Conservation (phyloP, 1,140 invertebrate genomes). For the Anastrepha ludens region DNA sequence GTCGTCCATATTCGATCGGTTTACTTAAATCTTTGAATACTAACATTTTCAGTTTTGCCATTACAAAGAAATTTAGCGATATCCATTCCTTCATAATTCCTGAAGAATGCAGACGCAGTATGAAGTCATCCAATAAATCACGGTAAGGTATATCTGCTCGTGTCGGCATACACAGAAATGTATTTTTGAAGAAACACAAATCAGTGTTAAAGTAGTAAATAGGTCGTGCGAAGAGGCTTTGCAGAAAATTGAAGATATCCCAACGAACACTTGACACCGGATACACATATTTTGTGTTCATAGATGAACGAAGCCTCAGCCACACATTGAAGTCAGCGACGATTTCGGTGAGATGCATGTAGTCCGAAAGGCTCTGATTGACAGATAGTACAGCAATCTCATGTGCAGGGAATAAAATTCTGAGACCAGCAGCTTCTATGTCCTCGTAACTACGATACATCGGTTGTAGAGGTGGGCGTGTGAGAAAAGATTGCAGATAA, state of each 20-base stretch:
- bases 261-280: background rate
- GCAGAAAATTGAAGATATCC: constrained; percentile 6
- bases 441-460: constrained; percentile 14
- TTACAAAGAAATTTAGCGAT: background rate
- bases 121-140: constrained; percentile 6
- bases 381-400: background rate
- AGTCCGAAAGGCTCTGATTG: background rate
- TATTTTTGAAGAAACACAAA: constrained; percentile 1
- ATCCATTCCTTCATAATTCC: constrained; percentile 33
- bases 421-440: constrained; percentile 47
- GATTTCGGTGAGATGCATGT: background rate
- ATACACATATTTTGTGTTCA: constrained; percentile 23
- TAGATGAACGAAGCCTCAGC: background rate
- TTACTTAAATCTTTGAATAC: background rate
- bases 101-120: background rate
- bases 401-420: constrained; percentile 7
- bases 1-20: background rate
- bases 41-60: background rate
- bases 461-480: constrained; percentile 2
- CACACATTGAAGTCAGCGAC: background rate
- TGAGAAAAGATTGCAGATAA: constrained; percentile 55
- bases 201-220: background rate
- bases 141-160: background rate
- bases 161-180: background rate
- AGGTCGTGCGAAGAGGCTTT: background rate